These are phyloP conservation scores for Nesospiza acunhae DNA, from an alignment of 2,113 vertebrate genomes.

Conservation along the genomic window DNA sequence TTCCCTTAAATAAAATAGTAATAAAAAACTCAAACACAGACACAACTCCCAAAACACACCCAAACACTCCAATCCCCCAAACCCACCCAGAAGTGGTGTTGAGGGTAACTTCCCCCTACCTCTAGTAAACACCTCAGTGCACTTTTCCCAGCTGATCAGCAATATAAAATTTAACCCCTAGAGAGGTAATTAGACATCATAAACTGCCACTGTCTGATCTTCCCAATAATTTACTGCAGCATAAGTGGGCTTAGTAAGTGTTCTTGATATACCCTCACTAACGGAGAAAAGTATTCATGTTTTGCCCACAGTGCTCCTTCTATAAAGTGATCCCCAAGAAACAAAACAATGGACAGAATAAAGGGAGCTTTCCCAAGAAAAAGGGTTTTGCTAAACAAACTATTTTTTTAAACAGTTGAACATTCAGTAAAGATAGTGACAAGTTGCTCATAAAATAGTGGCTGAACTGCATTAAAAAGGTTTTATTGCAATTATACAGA, in stretches of 20 bases:
- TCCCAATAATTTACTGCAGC: not conserved
- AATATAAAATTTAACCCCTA: not conserved
- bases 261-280: not conserved
- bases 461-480: not conserved
- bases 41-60: not conserved
- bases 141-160: not conserved
- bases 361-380: not conserved
- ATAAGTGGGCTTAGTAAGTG: not conserved
- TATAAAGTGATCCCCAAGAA: not conserved
- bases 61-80: no score
- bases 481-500: slow-evolving; percentile 51
- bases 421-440: not conserved
- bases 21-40: not conserved
- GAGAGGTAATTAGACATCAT: not conserved
- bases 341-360: not conserved
- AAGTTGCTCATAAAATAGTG: not conserved
- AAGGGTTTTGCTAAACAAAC: not conserved
- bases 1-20: not conserved
- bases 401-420: not conserved
- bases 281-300: not conserved
- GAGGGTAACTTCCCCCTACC: no score
- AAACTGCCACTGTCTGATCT: not conserved
- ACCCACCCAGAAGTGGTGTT: not conserved
- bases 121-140: rapidly evolving
- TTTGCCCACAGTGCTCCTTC: not conserved